A percentile compares a stretch with the other conserved stretches of the same genome.
phyloP scores from a whole-genome alignment of 2,113 vertebrate species.

The Anguilla rostrata region DNA sequence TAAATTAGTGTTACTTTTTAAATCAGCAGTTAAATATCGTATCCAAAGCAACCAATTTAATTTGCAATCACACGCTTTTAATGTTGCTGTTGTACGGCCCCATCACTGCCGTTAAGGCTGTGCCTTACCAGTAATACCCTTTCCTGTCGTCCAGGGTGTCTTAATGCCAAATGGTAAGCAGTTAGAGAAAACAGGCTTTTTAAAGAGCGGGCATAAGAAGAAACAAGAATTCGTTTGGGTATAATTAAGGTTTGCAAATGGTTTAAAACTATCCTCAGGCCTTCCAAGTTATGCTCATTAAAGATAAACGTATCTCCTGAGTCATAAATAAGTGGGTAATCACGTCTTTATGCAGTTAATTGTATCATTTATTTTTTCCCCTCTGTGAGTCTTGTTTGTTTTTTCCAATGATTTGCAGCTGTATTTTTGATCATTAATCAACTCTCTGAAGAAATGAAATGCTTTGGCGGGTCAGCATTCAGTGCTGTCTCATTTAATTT shows the following conservation, averaged over 20 bases:
- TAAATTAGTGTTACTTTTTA: neutral
- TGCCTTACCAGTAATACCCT: conserved; percentile 8
- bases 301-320: conserved; percentile 2
- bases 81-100: neutral
- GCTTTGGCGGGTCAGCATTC: neutral
- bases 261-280: neutral
- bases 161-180: neutral
- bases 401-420: neutral
- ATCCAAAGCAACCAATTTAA: too few relatives aligned
- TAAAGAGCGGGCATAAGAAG: neutral
- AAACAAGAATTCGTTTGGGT: conserved; percentile 7
- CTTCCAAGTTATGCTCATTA: conserved; percentile 5
- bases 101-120: neutral
- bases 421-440: neutral
- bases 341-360: neutral
- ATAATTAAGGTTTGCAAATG: conserved; percentile 21
- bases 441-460: neutral
- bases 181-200: neutral
- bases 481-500: neutral
- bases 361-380: neutral
- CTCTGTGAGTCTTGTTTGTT: neutral
- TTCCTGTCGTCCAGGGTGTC: neutral
- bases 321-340: neutral
- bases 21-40: neutral
- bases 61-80: neutral